Evolutionary conservation across 2,888 invertebrate species (phyloP).

Genomic region (Dryomyza anilis): DNA sequence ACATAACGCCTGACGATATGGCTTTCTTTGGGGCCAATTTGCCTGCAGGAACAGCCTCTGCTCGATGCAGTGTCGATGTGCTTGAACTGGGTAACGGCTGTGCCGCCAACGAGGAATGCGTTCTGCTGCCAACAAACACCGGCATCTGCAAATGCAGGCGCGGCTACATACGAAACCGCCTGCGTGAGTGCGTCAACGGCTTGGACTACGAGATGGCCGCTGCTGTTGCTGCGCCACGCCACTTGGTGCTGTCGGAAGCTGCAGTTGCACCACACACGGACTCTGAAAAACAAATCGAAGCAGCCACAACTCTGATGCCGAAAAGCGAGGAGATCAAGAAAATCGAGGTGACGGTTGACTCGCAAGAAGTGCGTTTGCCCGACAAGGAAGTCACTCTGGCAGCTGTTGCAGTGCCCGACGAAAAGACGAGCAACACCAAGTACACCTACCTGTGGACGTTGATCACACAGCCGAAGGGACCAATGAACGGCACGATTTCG

Average conservation of each 20-base stretch:
- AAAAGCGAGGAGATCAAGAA: constrained; percentile 64
- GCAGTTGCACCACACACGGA: constrained; percentile 24
- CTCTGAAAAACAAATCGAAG: constrained; percentile 39
- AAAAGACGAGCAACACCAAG: constrained; percentile 72
- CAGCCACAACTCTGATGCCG: constrained; percentile 38
- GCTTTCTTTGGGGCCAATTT: constrained; percentile 58
- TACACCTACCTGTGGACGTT: constrained; percentile 91
- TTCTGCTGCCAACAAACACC: constrained; percentile 65
- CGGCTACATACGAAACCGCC: constrained; percentile 66
- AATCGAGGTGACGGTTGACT: constrained; percentile 75
- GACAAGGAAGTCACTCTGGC: constrained; percentile 83
- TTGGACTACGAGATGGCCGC: constrained; percentile 46
- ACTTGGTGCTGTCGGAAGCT: constrained; percentile 35
- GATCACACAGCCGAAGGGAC: constrained; percentile 82
- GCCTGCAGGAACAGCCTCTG: constrained; percentile 34
- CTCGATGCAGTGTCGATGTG: constrained; percentile 67
- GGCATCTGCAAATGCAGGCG: constrained; percentile 76
- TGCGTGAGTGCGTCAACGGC: constrained; percentile 56
- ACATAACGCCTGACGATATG: constrained; percentile 62
- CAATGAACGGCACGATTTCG: constrained; percentile 75
- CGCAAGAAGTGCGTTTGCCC: constrained; percentile 80
- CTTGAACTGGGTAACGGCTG: constrained; percentile 61
- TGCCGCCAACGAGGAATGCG: constrained; percentile 73
- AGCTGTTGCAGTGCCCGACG: constrained; percentile 80
- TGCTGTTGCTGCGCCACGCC: constrained; percentile 32